Evolutionary conservation across 53 echinoderm and acorn worm genomes (phyloP).

Genomic region (Crossaster papposus): DNA sequence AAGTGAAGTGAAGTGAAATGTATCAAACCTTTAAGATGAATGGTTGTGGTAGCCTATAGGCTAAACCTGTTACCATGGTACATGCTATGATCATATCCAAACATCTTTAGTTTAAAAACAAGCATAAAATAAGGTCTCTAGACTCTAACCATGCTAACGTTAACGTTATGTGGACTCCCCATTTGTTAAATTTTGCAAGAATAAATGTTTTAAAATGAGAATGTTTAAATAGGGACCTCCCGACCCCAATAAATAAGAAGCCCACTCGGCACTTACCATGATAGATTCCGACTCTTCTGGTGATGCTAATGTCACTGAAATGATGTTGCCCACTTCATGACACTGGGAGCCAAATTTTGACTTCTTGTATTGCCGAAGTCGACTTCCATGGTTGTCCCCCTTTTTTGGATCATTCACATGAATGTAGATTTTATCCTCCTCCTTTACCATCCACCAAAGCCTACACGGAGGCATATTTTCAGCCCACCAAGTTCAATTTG

Average conservation of each 20-base stretch:
- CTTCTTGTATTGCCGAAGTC: constrained; percentile 16
- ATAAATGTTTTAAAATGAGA: too few species aligned
- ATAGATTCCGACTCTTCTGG: neutral
- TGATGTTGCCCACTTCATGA: constrained; percentile 13
- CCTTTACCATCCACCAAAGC: constrained; percentile 27
- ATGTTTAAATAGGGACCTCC: too few species aligned
- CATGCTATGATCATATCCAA: neutral
- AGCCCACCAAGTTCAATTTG: neutral
- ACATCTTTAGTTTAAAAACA: too few species aligned
- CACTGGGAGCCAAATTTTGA: neutral
- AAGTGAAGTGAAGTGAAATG: too few species aligned
- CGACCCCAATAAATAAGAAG: too few species aligned
- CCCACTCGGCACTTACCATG: constrained; percentile 36
- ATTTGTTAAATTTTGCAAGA: too few species aligned
- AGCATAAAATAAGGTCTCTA: too few species aligned
- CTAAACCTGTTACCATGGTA: too few species aligned
- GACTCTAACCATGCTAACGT: too few species aligned
- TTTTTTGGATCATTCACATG: constrained; percentile 19
- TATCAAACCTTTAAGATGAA: too few species aligned
- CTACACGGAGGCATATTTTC: neutral
- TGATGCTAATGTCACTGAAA: neutral
- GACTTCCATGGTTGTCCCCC: neutral
- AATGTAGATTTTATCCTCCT: neutral
- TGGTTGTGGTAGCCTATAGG: too few species aligned
- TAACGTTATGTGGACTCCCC: too few species aligned